These are phyloP conservation scores for Leucophenga maculata DNA, from an alignment of 2,888 invertebrate genomes.

Conservation along the genomic window DNA sequence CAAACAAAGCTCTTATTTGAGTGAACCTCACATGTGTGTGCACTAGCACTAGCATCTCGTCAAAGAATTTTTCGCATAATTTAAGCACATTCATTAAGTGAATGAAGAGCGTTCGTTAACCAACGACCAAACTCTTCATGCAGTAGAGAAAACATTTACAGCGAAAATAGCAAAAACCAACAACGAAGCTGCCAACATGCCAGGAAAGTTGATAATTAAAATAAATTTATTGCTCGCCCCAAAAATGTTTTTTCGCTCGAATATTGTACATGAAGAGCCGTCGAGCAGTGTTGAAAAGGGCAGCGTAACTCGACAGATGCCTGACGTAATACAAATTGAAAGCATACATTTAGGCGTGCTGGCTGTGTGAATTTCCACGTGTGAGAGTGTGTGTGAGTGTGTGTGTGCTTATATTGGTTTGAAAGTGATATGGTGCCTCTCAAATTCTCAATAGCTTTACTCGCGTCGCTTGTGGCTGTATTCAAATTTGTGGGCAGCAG, in stretches of 20 bases:
- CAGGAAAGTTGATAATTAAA: conserved; percentile 58
- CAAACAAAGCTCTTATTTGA: too few relatives aligned
- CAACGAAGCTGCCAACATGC: conserved; percentile 20
- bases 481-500: not conserved
- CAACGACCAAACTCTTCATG: conserved; percentile 31
- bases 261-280: conserved; percentile 56
- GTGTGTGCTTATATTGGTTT: not conserved
- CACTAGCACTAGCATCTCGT: conserved; percentile 53
- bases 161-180: not conserved
- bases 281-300: conserved; percentile 4
- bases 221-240: conserved; percentile 57
- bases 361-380: conserved; percentile 34
- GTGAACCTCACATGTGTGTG: too few relatives aligned
- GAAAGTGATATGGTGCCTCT: not conserved
- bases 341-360: conserved; percentile 30
- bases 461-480: not conserved
- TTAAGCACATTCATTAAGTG: conserved; percentile 60
- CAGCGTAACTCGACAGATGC: not conserved
- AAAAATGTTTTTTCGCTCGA: conserved; percentile 59
- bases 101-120: too few relatives aligned
- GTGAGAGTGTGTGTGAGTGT: conserved; percentile 29
- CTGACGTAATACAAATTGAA: conserved; percentile 46
- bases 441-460: conserved; percentile 19
- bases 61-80: conserved; percentile 64
- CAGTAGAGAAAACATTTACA: not conserved